phyloP scores from a whole-genome alignment of 2,888 invertebrate species.

The Arctia plantaginis region DNA sequence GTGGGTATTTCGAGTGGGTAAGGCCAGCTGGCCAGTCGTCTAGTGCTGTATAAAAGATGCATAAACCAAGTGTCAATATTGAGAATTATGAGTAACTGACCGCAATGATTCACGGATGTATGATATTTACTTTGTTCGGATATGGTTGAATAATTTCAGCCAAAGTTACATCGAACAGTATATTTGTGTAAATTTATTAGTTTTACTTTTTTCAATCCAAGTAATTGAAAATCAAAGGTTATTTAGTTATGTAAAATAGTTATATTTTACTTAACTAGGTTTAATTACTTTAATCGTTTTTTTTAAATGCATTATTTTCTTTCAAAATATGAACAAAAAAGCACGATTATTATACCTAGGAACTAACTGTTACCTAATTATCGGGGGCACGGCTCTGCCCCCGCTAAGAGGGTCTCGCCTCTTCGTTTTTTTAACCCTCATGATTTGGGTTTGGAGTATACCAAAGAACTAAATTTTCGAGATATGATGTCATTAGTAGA shows the following conservation, averaged over 20 bases:
- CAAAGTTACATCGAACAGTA: constrained; percentile 26
- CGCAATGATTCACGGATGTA: constrained; percentile 65
- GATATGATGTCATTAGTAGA: no score
- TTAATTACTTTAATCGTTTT: no score
- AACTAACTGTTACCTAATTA: background rate
- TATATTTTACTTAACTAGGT: background rate
- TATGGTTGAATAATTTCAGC: constrained; percentile 40
- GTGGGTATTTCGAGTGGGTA: constrained; percentile 34
- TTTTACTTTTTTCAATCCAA: background rate
- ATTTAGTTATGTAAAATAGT: background rate
- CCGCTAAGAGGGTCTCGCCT: no score
- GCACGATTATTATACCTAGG: background rate
- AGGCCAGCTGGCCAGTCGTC: constrained; percentile 35
- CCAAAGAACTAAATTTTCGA: no score
- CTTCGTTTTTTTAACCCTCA: no score
- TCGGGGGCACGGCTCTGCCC: background rate
- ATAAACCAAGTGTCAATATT: constrained; percentile 37
- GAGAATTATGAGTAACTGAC: constrained; percentile 60
- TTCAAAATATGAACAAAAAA: background rate
- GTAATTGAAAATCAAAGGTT: background rate
- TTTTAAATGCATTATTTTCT: background rate
- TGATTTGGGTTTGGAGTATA: no score
- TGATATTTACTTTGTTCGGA: constrained; percentile 33
- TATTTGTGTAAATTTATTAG: constrained; percentile 28
- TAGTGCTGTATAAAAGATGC: constrained; percentile 22